Conservation (phyloP, 2,113 vertebrate genomes). For the Brachyhypopomus gauderio region DNA sequence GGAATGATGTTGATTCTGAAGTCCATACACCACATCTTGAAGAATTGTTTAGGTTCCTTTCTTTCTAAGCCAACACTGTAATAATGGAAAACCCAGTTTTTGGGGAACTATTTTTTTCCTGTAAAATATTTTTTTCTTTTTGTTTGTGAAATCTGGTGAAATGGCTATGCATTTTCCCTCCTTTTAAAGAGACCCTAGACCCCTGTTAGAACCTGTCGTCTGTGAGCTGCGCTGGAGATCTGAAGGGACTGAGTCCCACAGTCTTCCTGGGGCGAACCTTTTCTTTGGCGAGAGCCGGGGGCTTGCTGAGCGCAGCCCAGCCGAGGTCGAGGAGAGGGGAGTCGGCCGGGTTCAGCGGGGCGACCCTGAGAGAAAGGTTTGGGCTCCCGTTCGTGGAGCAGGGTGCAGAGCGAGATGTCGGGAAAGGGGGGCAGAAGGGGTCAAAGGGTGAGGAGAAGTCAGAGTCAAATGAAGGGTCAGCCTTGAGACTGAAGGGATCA, state of each 20-base stretch:
- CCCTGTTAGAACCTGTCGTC: slow-evolving; percentile 71
- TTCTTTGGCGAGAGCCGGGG: slow-evolving; percentile 72
- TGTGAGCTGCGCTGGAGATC: slow-evolving; percentile 68
- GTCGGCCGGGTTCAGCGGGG: slow-evolving; percentile 69
- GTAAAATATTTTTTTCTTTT: too few species aligned
- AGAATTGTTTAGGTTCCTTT: not conserved
- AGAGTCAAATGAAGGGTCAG: slow-evolving; percentile 59
- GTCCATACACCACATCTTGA: not conserved
- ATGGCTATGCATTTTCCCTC: slow-evolving; percentile 2
- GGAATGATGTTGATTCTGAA: not conserved
- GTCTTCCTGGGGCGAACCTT: slow-evolving; percentile 66
- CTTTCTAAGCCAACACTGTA: slow-evolving; percentile 2
- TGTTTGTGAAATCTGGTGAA: not conserved
- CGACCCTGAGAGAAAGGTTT: slow-evolving; percentile 68
- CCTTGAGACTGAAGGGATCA: slow-evolving; percentile 74
- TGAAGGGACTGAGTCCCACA: slow-evolving; percentile 76
- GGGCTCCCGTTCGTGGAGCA: slow-evolving; percentile 77
- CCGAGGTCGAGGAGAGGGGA: slow-evolving; percentile 72
- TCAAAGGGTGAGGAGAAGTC: slow-evolving; percentile 66
- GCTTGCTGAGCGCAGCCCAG: slow-evolving; percentile 60
- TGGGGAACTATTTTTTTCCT: not conserved
- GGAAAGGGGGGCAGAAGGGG: slow-evolving; percentile 74
- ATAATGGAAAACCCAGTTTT: not conserved
- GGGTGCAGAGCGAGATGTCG: slow-evolving; percentile 74
- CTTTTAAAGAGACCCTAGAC: not conserved